Evolutionary conservation across 2,113 vertebrate species (phyloP).

Genomic region (Channa argus): DNA sequence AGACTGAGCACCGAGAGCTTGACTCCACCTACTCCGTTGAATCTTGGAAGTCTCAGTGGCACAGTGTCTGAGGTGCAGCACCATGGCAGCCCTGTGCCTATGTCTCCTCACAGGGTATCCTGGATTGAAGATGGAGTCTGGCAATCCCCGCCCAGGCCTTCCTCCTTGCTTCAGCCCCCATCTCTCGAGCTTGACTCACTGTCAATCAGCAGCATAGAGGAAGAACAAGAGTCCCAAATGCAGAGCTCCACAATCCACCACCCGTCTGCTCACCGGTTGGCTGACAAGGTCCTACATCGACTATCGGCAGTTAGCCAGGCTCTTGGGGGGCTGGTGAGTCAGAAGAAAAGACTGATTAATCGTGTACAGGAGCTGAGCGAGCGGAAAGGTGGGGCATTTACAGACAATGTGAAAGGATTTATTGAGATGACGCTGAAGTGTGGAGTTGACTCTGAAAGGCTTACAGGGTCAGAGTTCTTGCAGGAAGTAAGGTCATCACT

Average conservation of each 20-base stretch:
- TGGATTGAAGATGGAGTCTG: constrained; percentile 87
- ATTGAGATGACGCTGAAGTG: constrained; percentile 65
- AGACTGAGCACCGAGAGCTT: constrained; percentile 29
- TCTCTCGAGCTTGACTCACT: constrained; percentile 79
- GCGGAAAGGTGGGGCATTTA: constrained; percentile 75
- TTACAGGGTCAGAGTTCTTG: constrained; percentile 82
- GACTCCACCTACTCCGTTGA: constrained; percentile 1
- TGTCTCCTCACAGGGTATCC: constrained; percentile 85
- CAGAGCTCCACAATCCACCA: constrained; percentile 27
- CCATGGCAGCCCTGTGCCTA: constrained; percentile 49
- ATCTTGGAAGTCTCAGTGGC: not conserved
- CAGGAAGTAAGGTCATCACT: constrained; percentile 88
- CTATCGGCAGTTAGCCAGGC: constrained; percentile 85
- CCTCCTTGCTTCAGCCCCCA: constrained; percentile 59
- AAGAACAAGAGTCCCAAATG: constrained; percentile 75
- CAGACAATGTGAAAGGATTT: constrained; percentile 77
- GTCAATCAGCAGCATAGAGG: constrained; percentile 84
- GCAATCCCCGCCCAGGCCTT: constrained; percentile 65
- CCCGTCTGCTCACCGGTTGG: constrained; percentile 60
- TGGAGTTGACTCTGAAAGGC: constrained; percentile 16
- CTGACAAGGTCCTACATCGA: constrained; percentile 84
- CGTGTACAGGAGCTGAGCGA: constrained; percentile 85
- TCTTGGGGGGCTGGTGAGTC: constrained; percentile 80
- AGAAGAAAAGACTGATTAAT: constrained; percentile 79
- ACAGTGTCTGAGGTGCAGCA: constrained; percentile 28